These are phyloP conservation scores for Gymnothorax reevesii DNA, from an alignment of 2,797 vertebrate species.

Conservation along the genomic window DNA sequence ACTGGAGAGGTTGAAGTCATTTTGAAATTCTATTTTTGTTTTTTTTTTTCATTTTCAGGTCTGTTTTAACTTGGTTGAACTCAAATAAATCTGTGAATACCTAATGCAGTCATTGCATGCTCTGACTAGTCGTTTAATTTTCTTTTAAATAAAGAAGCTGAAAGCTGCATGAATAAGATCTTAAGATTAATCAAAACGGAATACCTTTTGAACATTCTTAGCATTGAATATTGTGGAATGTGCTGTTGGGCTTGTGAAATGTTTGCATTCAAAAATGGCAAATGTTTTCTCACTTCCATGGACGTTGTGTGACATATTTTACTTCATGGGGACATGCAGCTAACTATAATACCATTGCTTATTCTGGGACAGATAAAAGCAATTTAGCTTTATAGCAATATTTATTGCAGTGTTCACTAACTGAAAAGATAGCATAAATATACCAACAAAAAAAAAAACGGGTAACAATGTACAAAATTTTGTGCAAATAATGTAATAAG, in stretches of 20 bases:
- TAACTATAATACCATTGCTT: neutral
- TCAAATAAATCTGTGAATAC: neutral
- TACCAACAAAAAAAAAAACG: too few relatives aligned
- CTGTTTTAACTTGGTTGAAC: slow-evolving; percentile 1
- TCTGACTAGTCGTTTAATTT: neutral
- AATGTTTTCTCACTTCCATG: neutral
- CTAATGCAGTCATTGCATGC: neutral
- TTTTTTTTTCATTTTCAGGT: neutral
- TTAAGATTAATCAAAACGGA: neutral
- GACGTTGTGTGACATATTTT: neutral
- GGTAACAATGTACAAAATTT: too few relatives aligned
- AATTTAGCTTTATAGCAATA: neutral
- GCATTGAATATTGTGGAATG: neutral
- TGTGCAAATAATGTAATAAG: too few relatives aligned
- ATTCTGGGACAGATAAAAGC: neutral
- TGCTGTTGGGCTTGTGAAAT: neutral
- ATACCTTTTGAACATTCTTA: neutral
- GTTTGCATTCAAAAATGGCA: neutral
- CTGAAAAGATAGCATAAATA: neutral
- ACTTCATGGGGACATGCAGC: neutral
- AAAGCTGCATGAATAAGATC: neutral
- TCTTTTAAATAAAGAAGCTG: neutral
- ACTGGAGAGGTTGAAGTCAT: neutral
- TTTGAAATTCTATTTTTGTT: neutral
- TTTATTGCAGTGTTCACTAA: neutral